Conservation (phyloP, 2,113 vertebrate genomes). For the Leuciscus idus region DNA sequence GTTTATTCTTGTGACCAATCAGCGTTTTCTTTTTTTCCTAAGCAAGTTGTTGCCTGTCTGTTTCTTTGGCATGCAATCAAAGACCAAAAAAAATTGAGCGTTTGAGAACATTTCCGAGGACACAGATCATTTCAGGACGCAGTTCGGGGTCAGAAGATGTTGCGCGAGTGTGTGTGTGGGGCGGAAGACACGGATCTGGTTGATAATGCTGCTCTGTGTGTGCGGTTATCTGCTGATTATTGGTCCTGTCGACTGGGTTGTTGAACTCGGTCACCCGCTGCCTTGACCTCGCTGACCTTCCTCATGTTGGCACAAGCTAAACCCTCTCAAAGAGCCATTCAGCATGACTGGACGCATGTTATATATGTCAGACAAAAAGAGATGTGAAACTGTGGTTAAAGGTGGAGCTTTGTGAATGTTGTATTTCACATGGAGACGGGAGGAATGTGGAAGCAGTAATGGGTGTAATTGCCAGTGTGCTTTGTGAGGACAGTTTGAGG, state of each 20-base stretch:
- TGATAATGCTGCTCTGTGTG: slow-evolving; percentile 39
- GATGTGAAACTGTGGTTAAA: neutral
- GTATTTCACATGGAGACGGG: neutral
- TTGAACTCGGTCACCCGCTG: slow-evolving; percentile 71
- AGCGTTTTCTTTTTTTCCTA: too few species aligned
- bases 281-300: slow-evolving; percentile 66
- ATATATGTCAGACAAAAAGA: slow-evolving; percentile 3
- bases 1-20: neutral
- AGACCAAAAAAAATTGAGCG: neutral
- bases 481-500: slow-evolving; percentile 1
- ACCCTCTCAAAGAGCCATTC: slow-evolving; percentile 74
- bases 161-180: neutral
- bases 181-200: neutral
- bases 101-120: too few species aligned
- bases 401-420: slow-evolving; percentile 33
- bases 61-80: neutral
- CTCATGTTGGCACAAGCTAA: slow-evolving; percentile 71
- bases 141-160: neutral
- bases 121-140: neutral
- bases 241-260: slow-evolving; percentile 36
- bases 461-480: slow-evolving; percentile 15
- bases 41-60: neutral
- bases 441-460: slow-evolving; percentile 35
- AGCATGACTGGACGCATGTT: slow-evolving; percentile 44
- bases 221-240: slow-evolving; percentile 38